Evolutionary conservation across 2,797 vertebrate species (phyloP).

Genomic region (Enteromius mattozi): DNA sequence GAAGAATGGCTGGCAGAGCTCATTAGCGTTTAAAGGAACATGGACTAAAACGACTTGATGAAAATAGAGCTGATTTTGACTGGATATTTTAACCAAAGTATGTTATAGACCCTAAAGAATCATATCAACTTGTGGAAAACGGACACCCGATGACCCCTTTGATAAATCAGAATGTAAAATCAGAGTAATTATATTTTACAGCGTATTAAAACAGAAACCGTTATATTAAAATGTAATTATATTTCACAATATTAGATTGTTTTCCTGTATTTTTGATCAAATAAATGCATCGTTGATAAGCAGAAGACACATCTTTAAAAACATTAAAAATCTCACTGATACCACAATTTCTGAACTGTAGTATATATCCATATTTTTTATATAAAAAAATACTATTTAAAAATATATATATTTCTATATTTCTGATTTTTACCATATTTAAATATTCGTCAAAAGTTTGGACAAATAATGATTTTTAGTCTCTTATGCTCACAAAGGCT

Average conservation of each 20-base stretch:
- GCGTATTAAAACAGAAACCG: too few relatives aligned
- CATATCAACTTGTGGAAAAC: too few relatives aligned
- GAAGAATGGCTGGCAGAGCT: too few relatives aligned
- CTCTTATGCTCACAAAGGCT: neutral
- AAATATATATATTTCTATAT: neutral
- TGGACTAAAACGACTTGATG: too few relatives aligned
- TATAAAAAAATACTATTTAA: neutral
- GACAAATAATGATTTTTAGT: neutral
- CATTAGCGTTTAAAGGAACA: too few relatives aligned
- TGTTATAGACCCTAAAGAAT: too few relatives aligned
- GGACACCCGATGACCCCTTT: neutral
- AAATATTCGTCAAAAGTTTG: neutral
- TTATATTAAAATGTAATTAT: neutral
- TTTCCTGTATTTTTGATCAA: neutral
- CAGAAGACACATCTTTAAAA: neutral
- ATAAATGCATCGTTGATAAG: neutral
- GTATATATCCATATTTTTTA: neutral
- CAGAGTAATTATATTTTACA: neutral
- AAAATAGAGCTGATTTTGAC: too few relatives aligned
- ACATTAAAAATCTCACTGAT: neutral
- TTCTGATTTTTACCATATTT: neutral
- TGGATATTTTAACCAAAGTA: too few relatives aligned
- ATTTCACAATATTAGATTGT: neutral
- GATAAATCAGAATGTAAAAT: too few relatives aligned
- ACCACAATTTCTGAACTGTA: neutral